Conservation (phyloP, 2,113 vertebrate genomes). For the Isurus oxyrinchus region DNA sequence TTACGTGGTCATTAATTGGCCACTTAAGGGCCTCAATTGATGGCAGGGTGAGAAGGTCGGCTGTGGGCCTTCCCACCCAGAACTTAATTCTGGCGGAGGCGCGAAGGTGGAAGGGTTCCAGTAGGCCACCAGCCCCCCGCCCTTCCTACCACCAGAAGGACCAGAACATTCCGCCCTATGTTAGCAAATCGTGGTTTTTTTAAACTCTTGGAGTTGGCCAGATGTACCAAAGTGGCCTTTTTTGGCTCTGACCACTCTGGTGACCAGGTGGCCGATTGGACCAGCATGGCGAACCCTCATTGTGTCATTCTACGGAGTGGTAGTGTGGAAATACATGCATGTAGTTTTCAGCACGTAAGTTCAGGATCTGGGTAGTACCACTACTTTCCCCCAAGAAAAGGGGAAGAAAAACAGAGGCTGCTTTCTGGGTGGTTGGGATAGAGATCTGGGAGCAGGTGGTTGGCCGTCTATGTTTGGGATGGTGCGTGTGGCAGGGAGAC, state of each 20-base stretch:
- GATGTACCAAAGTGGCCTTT: background rate
- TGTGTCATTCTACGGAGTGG: background rate
- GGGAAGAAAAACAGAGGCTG: background rate
- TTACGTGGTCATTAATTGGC: no score
- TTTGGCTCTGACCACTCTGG: background rate
- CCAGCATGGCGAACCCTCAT: background rate
- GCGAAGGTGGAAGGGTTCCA: no score
- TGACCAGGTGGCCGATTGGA: background rate
- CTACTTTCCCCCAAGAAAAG: no score
- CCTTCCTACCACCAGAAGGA: no score
- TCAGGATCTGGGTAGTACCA: no score
- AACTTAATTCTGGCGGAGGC: no score
- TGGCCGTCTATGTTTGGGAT: background rate
- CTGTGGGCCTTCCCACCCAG: no score
- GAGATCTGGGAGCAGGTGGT: background rate
- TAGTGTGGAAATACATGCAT: background rate
- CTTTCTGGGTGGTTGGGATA: background rate
- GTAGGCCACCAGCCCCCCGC: no score
- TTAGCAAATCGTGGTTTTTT: background rate
- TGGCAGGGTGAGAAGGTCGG: no score
- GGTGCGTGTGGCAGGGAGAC: background rate
- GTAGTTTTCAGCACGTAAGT: background rate
- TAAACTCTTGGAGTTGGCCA: background rate
- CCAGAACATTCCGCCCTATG: no score
- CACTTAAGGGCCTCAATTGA: no score